Percentiles rank a stretch among this genome's conserved stretches.
Evolutionary conservation across 2,797 vertebrate genomes (phyloP).

Genomic region (Centropyge bicolor): DNA sequence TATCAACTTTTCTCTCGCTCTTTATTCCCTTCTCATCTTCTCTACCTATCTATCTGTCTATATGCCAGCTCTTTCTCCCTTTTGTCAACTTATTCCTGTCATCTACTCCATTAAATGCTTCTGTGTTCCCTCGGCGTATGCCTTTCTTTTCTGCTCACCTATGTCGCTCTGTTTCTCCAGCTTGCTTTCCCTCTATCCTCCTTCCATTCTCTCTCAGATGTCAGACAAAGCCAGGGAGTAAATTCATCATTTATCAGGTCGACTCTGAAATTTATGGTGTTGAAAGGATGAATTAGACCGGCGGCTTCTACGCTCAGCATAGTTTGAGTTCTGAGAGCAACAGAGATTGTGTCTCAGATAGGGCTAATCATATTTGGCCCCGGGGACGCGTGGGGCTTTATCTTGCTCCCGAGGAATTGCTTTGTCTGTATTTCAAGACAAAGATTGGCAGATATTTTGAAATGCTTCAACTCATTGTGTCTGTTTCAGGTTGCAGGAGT

Average conservation of each 20-base stretch:
- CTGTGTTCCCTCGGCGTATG: constrained; percentile 33
- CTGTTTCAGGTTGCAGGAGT: constrained; percentile 46
- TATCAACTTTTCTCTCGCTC: constrained; percentile 59
- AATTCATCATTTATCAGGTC: constrained; percentile 82
- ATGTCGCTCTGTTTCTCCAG: constrained; percentile 29
- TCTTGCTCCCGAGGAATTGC: constrained; percentile 80
- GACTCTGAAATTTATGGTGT: constrained; percentile 79
- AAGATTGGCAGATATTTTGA: constrained; percentile 62
- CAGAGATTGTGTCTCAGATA: constrained; percentile 86
- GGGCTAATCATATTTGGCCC: constrained; percentile 90
- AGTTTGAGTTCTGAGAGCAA: constrained; percentile 69
- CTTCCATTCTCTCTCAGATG: constrained; percentile 27
- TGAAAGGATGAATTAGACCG: constrained; percentile 86
- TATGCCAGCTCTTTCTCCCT: constrained; percentile 45
- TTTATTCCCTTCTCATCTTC: constrained; percentile 37
- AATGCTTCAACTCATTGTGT: constrained; percentile 31
- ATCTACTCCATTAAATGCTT: constrained; percentile 61
- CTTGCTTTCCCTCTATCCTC: constrained; percentile 28
- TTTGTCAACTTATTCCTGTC: constrained; percentile 58
- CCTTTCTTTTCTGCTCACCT: constrained; percentile 36
- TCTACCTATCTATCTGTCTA: constrained; percentile 43
- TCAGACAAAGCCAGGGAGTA: constrained; percentile 72
- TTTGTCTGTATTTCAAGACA: constrained; percentile 67
- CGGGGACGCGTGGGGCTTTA: constrained; percentile 85
- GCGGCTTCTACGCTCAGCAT: constrained; percentile 76